Evolutionary conservation across 2,797 vertebrate species (phyloP), one percentile per base, ranked within the genome.

Genomic region (Sebastes hopkinsi): DNA sequence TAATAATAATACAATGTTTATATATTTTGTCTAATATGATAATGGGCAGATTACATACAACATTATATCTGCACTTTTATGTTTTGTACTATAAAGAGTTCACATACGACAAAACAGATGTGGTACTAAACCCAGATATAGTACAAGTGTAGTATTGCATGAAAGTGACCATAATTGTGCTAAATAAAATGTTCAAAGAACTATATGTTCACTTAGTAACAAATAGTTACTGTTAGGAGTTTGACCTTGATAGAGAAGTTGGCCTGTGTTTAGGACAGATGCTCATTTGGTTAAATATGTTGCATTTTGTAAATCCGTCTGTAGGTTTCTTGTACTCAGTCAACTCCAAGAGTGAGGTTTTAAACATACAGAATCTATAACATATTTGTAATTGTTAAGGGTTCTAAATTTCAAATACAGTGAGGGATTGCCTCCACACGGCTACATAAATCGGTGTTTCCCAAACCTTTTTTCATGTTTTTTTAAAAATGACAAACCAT

Each of bases 301-400:
- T 46, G 14, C 76, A 14, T 72, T 72, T 56, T 59, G 4, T 38
- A 50, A 70, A 67, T 65, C 6, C 20, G 10, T 11, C 14, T 62
- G 12, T 42, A 50, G 14, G 50, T 38, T 34, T 73, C 4, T 56
- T 64, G 59, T 14, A 34, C 59, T 78, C 3, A 18, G 13, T 74
- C 75, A 75, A 11, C 52, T 25, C 32, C 2, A 66, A 67, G 5
- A 60, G 20, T 9, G 36, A 46, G 66, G 12, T 42, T 85, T 80
- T 74, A 71, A 80, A 74, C 32, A 38, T 56, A 54, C 12, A 38
- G n/a, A 32, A 38, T 77, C 46, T 61, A 7, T 61, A 50, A 30
- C 42, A 42, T 54, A 42, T 85, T 83, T 70, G 56, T 83, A 75
- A 80, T 85, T 81, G 74, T 79, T 59, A 29, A 30, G 29, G 16